phyloP scores from a whole-genome alignment of 2,888 invertebrate genomes.

The Athetis lepigone region DNA sequence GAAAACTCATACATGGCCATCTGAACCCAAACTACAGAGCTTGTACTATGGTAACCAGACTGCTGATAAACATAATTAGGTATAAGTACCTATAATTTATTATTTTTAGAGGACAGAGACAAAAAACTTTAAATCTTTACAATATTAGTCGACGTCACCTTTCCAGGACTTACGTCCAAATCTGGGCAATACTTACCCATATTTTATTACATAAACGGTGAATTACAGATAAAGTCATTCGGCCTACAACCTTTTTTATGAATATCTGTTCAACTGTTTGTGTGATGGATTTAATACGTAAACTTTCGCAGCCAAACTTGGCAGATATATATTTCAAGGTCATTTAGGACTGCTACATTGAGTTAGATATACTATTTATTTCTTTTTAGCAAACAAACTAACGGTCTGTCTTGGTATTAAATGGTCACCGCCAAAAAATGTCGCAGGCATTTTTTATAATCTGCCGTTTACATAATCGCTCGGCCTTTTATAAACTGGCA shows the following conservation, averaged over 20 bases:
- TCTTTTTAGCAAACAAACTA: background rate
- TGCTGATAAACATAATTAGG: too few relatives aligned
- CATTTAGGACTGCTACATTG: conserved; percentile 6
- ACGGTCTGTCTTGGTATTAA: too few relatives aligned
- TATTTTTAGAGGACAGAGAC: too few relatives aligned
- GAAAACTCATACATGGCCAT: too few relatives aligned
- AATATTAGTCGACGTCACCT: background rate
- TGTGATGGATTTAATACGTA: conserved; percentile 40
- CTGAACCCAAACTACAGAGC: too few relatives aligned
- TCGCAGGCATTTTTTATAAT: too few relatives aligned
- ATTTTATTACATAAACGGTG: conserved; percentile 37
- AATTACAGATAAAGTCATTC: conserved; percentile 38
- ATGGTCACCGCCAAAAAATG: too few relatives aligned
- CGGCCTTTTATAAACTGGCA: too few relatives aligned
- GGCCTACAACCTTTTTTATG: conserved; percentile 32
- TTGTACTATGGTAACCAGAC: too few relatives aligned
- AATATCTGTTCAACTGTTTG: conserved; percentile 21
- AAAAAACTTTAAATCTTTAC: too few relatives aligned
- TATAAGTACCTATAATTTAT: too few relatives aligned
- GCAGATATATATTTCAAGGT: background rate
- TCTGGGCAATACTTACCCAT: conserved; percentile 17
- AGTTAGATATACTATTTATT: background rate
- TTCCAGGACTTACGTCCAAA: conserved; percentile 6
- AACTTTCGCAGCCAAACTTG: conserved; percentile 12
- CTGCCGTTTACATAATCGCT: too few relatives aligned